These are phyloP conservation scores for Chaetura pelagica DNA, from an alignment of 2,113 vertebrate species.

Conservation along the genomic window DNA sequence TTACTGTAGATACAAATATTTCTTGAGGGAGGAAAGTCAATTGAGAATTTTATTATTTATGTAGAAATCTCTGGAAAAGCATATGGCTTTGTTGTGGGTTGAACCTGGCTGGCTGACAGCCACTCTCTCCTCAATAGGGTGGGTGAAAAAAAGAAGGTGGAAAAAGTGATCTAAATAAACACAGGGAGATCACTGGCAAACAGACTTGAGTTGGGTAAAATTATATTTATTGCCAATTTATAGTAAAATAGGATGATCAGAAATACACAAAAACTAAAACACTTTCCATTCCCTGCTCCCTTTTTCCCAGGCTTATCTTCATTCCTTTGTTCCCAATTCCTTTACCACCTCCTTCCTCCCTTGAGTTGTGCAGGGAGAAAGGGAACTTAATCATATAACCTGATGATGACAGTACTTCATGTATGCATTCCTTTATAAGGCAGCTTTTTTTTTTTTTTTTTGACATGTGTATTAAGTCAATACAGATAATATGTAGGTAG, in stretches of 20 bases:
- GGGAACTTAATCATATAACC: background rate
- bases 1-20: background rate
- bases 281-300: rapidly evolving
- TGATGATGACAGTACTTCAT: background rate
- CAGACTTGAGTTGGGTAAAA: background rate
- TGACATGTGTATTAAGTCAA: background rate
- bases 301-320: background rate
- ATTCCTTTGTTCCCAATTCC: background rate
- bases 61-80: background rate
- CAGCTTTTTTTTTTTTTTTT: background rate
- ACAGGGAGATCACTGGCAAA: background rate
- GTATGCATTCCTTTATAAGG: background rate
- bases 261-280: background rate
- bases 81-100: background rate
- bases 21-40: background rate
- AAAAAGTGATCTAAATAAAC: background rate
- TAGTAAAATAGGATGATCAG: background rate
- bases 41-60: background rate
- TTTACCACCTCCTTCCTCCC: background rate
- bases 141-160: background rate
- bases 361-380: rapidly evolving
- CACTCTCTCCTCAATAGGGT: background rate
- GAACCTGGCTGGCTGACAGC: background rate
- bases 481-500: background rate
- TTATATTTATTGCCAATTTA: background rate